Evolutionary conservation across 35 echinoderm and acorn worm species (phyloP).

Genomic region (Amphiura filiformis): DNA sequence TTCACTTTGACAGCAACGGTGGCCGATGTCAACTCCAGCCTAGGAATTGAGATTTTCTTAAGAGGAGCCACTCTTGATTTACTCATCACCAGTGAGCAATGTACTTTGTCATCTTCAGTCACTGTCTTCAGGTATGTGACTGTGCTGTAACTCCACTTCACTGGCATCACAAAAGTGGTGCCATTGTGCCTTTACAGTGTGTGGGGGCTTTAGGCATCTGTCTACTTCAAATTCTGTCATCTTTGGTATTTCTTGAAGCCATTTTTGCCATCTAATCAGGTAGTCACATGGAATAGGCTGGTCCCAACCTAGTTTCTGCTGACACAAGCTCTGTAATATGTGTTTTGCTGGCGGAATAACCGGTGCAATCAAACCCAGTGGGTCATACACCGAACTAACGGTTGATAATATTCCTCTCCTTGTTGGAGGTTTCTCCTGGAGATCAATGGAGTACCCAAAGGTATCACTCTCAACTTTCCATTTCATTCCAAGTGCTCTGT

Average conservation of each 20-base stretch:
- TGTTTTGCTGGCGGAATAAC: constrained; percentile 35
- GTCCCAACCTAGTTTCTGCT: constrained; percentile 48
- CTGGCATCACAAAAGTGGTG: constrained; percentile 77
- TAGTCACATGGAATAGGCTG: neutral
- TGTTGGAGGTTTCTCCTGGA: constrained; percentile 46
- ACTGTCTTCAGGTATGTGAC: constrained; percentile 43
- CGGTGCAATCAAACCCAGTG: constrained; percentile 41
- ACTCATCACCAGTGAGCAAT: constrained; percentile 25
- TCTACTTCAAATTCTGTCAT: constrained; percentile 22
- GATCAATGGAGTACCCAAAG: constrained; percentile 16
- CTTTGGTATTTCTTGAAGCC: constrained; percentile 14
- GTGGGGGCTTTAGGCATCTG: constrained; percentile 54
- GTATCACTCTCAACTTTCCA: constrained; percentile 41
- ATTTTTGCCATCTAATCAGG: neutral
- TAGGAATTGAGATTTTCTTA: constrained; percentile 43
- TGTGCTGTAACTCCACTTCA: constrained; percentile 57
- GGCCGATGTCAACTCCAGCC: constrained; percentile 55
- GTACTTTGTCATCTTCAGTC: neutral
- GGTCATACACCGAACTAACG: constrained; percentile 51
- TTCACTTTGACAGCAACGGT: constrained; percentile 39
- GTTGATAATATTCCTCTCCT: constrained; percentile 61
- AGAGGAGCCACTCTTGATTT: constrained; percentile 45
- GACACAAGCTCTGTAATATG: constrained; percentile 37
- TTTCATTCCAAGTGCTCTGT: constrained; percentile 48
- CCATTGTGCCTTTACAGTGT: constrained; percentile 31